phyloP scores from a whole-genome alignment of 2,113 vertebrate species.

The Microcebus ravelobensis region DNA sequence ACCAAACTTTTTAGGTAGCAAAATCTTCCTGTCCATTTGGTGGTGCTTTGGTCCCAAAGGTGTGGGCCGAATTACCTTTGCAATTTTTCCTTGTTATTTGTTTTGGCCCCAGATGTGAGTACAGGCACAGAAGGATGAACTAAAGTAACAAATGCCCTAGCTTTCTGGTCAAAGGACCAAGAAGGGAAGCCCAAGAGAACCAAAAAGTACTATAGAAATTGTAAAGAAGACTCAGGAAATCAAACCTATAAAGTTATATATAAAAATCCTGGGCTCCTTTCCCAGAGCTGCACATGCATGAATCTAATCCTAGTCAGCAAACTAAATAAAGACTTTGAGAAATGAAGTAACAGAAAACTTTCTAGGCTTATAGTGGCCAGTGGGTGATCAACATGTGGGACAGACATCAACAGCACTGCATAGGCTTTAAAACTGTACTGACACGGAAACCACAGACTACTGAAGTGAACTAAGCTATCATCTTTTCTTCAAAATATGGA shows the following conservation, averaged over 20 bases:
- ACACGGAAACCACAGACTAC: neutral
- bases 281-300: neutral
- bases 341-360: neutral
- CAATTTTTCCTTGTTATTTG: neutral
- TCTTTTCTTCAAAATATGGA: neutral
- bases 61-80: neutral
- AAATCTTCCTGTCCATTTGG: neutral
- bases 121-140: neutral
- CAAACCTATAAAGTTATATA: neutral
- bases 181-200: neutral
- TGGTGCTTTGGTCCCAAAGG: neutral
- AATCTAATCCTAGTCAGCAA: conserved; percentile 6
- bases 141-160: neutral
- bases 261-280: neutral
- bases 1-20: neutral
- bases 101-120: neutral
- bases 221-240: neutral
- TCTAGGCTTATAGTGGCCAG: neutral
- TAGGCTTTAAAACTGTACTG: neutral
- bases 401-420: neutral
- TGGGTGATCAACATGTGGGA: neutral
- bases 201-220: neutral
- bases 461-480: neutral
- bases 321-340: neutral
- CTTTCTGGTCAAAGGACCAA: neutral